Evolutionary conservation across 1,140 invertebrate genomes (phyloP), one percentile per base, ranked within the genome.

Genomic region (Aplysia californica): DNA sequence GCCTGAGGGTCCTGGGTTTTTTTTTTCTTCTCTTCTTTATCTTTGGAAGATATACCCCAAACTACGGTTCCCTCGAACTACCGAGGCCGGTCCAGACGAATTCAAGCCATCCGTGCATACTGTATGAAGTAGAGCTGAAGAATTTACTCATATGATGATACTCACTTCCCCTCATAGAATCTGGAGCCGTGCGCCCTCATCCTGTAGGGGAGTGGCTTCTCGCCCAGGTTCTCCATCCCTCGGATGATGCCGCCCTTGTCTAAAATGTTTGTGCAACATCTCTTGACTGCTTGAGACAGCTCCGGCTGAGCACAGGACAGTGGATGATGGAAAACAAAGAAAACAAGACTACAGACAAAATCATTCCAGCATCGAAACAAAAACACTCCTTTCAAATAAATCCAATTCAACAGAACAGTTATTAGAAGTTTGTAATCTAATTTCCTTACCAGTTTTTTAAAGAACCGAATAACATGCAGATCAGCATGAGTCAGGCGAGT

Each of bases 191-290:
- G 93, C 59, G 89, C 88, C 81, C 89, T 92, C 0, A 93, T 93
- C 91, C 93, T 95, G 83, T 92, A 93, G 35, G 95, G 95, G 75
- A 94, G 92, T n/a, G 91, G 79, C 82, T 92, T 91, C 4, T 92
- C 90, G 6, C 95, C 96, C 39, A 96, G 90, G 90, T 95, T 95
- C 85, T 96, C 94, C 79, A 97, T 92, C 84, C 94, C 93, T 80
- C 94, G 91, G 75, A 97, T 93, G 76, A 96, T 92, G 70, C 95
- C 95, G 21, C 94, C 94, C 80, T 92, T 92, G 35, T 93, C 89
- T 79, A 95, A 94, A 79, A 97, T 95, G 44, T 90, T 85, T 82
- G 92, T 88, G 44, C 94, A 92, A 39, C 94, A 91, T 83, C 95
- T 91, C 85, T 93, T 94, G 21, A 96, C 88, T 21, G 91, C 90